These are phyloP conservation scores for Campylomormyrus numenius DNA, from an alignment of 2,113 vertebrate genomes.

Conservation along the genomic window DNA sequence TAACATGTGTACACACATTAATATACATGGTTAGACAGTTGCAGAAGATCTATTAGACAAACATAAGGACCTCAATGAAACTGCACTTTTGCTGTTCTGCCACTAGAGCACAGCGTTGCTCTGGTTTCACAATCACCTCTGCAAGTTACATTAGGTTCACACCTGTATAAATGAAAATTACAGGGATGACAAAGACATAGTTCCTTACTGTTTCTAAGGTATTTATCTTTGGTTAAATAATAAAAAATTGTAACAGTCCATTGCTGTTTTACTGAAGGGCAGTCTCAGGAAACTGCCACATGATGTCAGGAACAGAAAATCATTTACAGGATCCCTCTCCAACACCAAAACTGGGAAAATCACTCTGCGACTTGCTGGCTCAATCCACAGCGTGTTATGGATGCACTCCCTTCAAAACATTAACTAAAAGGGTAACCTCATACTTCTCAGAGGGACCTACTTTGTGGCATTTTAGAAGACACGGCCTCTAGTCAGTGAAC, in stretches of 20 bases:
- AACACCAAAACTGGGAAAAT: conserved; percentile 34
- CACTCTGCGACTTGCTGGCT: neutral
- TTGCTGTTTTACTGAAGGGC: neutral
- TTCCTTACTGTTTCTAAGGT: neutral
- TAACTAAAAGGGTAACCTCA: neutral
- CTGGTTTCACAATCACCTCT: conserved; percentile 24
- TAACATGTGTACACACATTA: conserved; percentile 36
- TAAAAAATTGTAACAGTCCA: neutral
- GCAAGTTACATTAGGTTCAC: neutral
- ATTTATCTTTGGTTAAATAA: conserved; percentile 28
- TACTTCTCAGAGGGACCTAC: neutral
- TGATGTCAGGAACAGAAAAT: neutral
- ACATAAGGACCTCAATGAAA: neutral
- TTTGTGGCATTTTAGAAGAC: neutral
- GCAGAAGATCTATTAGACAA: conserved; percentile 26
- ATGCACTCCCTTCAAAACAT: neutral
- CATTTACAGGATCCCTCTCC: conserved; percentile 26
- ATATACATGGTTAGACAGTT: conserved; percentile 27
- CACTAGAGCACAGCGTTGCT: conserved; percentile 27
- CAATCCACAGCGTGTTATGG: neutral
- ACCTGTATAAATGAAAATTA: neutral
- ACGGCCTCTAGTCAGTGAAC: neutral
- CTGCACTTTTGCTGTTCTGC: conserved; percentile 17
- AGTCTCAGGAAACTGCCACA: neutral
- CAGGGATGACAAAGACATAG: neutral